phyloP scores from a whole-genome alignment of 1,140 invertebrate species.

The Halictus rubicundus region DNA sequence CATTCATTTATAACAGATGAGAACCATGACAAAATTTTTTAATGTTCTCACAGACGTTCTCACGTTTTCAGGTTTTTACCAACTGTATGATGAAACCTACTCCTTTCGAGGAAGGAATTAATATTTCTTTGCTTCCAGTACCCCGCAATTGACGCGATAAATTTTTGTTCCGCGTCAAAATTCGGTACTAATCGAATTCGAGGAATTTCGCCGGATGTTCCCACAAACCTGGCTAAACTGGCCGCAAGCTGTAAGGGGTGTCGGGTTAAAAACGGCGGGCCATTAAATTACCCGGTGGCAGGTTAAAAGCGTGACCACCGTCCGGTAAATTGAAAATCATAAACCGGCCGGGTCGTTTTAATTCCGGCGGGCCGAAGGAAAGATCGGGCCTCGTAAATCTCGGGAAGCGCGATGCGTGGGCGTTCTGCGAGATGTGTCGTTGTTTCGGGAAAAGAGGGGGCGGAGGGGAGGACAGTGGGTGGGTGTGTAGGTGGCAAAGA shows the following conservation, averaged over 20 bases:
- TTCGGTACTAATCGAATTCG: neutral
- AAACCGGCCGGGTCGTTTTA: conserved; percentile 56
- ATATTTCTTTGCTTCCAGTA: too few species aligned
- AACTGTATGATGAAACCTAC: too few species aligned
- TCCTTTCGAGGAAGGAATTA: too few species aligned
- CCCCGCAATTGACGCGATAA: too few species aligned
- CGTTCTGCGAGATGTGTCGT: neutral
- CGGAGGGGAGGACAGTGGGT: too few species aligned
- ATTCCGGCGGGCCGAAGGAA: conserved; percentile 41
- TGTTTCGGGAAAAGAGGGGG: neutral
- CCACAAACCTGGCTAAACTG: neutral
- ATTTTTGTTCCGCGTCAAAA: too few species aligned
- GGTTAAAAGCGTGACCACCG: conserved; percentile 50
- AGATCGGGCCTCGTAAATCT: conserved; percentile 61
- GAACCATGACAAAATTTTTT: too few species aligned
- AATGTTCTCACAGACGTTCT: too few species aligned
- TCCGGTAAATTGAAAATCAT: conserved; percentile 67
- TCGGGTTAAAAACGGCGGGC: neutral
- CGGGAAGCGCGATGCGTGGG: conserved; percentile 35
- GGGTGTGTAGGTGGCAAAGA: too few species aligned
- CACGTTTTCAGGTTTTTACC: too few species aligned
- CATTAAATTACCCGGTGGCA: conserved; percentile 40
- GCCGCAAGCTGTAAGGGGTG: conserved; percentile 1
- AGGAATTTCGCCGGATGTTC: conserved; percentile 1
- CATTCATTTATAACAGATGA: too few species aligned